phyloP scores from a whole-genome alignment of 2,113 vertebrate genomes.

The Ceyx melanurus region DNA sequence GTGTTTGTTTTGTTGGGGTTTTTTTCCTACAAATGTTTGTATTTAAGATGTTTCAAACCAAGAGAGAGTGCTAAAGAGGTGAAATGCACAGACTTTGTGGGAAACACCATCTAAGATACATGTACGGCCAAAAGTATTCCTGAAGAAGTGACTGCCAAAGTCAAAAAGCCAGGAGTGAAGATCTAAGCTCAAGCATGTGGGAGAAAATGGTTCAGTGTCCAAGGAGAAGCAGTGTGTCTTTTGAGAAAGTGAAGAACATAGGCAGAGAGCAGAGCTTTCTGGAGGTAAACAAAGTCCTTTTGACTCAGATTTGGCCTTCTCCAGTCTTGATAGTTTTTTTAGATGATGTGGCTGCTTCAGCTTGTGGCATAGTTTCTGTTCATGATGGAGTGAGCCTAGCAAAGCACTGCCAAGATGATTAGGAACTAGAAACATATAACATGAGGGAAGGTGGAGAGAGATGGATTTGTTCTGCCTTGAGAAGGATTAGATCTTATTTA shows the following conservation, averaged over 20 bases:
- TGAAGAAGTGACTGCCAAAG: not conserved
- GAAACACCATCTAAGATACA: not conserved
- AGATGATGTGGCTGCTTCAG: not conserved
- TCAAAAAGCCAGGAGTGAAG: not conserved
- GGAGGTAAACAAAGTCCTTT: not conserved
- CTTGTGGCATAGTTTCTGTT: not conserved
- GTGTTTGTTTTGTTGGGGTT: too few species aligned
- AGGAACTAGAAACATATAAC: not conserved
- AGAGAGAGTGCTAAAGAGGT: not conserved
- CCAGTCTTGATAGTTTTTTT: not conserved
- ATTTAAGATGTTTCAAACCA: not conserved
- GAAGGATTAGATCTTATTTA: not conserved
- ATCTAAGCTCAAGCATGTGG: not conserved
- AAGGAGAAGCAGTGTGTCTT: not conserved
- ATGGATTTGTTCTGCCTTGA: not conserved
- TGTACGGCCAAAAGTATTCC: not conserved
- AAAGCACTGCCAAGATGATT: not conserved
- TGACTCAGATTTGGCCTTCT: not conserved
- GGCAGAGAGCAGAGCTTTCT: not conserved
- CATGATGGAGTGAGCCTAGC: not conserved
- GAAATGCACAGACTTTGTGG: not conserved
- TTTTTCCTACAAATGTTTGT: not conserved
- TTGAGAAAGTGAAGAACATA: not conserved
- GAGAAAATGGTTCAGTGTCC: not conserved
- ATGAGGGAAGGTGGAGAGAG: not conserved